Evolutionary conservation across 2,888 invertebrate genomes (phyloP), one percentile per base, ranked within the genome.

Genomic region (Rutpela maculata): DNA sequence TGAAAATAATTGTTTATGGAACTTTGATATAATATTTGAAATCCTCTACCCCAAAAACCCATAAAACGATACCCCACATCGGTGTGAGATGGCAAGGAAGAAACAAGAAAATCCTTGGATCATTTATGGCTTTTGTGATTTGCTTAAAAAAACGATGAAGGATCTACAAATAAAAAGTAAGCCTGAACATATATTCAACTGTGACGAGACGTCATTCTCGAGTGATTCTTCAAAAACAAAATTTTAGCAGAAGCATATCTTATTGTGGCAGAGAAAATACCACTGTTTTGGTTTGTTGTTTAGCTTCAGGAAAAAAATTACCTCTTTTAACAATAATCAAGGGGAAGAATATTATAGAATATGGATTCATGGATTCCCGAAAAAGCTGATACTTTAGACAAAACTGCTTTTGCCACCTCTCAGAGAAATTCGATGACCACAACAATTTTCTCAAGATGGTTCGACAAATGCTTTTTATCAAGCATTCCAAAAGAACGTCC

Each of bases 261-360:
- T 50, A 2, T 11, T 50, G 50, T 50, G 50, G 50, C 15, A 50
- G 50, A 50, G 50, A 50, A 5, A 50, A 50, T 50, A 50, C 50
- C 11, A 50, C 50, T 11, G 56, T 76, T 18, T 57, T 66, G 19
- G 66, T 43, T 15, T 69, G 77, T 15, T 35, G 31, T 18, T 26
- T 12, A 60, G 50, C 50, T 15, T 50, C 50, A 9, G 50, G 50
- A 2, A 1, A 50, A 38, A 72, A 35, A n/a, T 31, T 78, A 17
- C 66, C 78, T 15, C 31, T 76, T 11, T 26, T 78, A 17, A 65
- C 55, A 12, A 55, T 79, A 18, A 77, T 77, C 31, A 75, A 79
- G 59, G 65, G 72, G 65, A 79, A 75, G n/a, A 68, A 71, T 71
- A 62, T 79, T 11, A 75, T 73, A 31, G 74, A 77, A 19, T 50